These are phyloP conservation scores for Acanthiza pusilla DNA, from an alignment of 2,797 vertebrate genomes.

Conservation along the genomic window DNA sequence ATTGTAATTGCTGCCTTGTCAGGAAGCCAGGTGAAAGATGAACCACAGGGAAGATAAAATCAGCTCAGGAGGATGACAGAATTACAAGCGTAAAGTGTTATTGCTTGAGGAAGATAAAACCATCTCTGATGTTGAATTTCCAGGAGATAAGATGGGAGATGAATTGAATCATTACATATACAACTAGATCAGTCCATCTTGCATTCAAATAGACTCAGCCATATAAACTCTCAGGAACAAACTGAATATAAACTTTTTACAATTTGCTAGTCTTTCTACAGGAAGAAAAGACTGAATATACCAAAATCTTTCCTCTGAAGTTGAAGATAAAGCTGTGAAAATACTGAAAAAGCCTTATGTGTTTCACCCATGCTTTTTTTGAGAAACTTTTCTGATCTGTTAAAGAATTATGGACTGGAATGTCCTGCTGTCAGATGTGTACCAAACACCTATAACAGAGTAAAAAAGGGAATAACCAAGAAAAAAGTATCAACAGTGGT, in stretches of 20 bases:
- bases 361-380: not conserved
- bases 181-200: not conserved
- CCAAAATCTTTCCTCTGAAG: not conserved
- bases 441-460: not conserved
- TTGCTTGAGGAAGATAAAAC: not conserved
- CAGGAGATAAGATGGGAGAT: not conserved
- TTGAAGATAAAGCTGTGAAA: not conserved
- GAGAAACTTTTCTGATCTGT: not conserved
- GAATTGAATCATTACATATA: not conserved
- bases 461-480: not conserved
- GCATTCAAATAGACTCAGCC: not conserved
- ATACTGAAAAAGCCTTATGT: not conserved
- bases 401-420: not conserved
- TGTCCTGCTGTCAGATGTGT: not conserved
- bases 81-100: not conserved
- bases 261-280: not conserved
- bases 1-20: not conserved
- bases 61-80: not conserved
- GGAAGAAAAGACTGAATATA: not conserved
- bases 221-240: not conserved
- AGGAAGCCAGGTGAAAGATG: not conserved
- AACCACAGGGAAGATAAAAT: not conserved
- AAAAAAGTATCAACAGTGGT: not conserved
- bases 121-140: not conserved
- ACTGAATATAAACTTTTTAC: not conserved